These are phyloP conservation scores for Spodoptera exigua DNA, from an alignment of 2,888 invertebrate species.

Conservation along the genomic window DNA sequence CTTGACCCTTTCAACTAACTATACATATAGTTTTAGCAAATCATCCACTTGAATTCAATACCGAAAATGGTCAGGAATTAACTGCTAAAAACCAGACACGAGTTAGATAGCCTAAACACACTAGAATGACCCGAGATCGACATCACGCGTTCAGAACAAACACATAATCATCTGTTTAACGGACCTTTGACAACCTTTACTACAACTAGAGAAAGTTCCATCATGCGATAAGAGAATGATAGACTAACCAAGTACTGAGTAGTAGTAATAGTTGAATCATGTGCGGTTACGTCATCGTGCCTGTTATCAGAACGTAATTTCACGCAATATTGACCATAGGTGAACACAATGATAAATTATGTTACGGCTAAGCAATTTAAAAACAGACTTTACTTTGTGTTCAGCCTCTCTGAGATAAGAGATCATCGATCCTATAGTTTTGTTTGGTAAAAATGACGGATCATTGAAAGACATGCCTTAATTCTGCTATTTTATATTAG, in stretches of 20 bases:
- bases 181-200: conserved; percentile 40
- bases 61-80: conserved; percentile 19
- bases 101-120: conserved; percentile 33
- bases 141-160: conserved; percentile 7
- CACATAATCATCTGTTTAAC: conserved; percentile 16
- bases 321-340: conserved; percentile 25
- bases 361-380: conserved; percentile 5
- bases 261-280: conserved; percentile 17
- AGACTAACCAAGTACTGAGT: conserved; percentile 17
- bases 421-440: neutral
- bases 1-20: conserved; percentile 31
- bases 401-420: conserved; percentile 20
- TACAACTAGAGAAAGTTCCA: conserved; percentile 52
- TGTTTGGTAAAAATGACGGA: too few species aligned
- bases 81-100: conserved; percentile 47
- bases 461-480: too few species aligned
- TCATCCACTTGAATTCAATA: conserved; percentile 40
- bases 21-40: conserved; percentile 26
- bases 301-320: conserved; percentile 38
- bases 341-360: conserved; percentile 28
- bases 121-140: conserved; percentile 17
- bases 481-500: too few species aligned
- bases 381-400: conserved; percentile 12
- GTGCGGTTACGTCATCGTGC: conserved; percentile 27
- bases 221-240: conserved; percentile 49